These are phyloP conservation scores for Cynodonichthys magdalenae DNA, from an alignment of 2,797 vertebrate species.

Conservation along the genomic window DNA sequence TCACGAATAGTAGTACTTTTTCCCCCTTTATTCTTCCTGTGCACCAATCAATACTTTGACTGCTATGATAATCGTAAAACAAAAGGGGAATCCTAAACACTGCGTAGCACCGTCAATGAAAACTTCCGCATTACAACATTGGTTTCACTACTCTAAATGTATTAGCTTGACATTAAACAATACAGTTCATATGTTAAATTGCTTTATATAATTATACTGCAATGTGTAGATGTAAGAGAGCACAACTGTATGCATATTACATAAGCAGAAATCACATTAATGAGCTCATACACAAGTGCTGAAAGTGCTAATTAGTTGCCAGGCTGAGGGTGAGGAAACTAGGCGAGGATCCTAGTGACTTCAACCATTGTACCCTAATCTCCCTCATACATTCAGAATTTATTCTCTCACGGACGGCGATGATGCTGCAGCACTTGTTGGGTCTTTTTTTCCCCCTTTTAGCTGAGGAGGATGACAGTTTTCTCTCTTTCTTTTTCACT, in stretches of 20 bases:
- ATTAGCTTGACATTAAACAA: constrained; percentile 62
- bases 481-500: constrained; percentile 30
- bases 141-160: constrained; percentile 44
- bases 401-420: constrained; percentile 68
- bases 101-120: constrained; percentile 23
- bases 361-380: constrained; percentile 79
- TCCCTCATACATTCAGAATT: constrained; percentile 79
- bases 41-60: constrained; percentile 61
- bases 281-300: constrained; percentile 79
- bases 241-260: constrained; percentile 61
- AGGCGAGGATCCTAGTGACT: constrained; percentile 75
- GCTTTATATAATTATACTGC: constrained; percentile 67
- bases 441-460: constrained; percentile 62
- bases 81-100: constrained; percentile 44
- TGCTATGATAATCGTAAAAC: constrained; percentile 71
- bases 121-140: constrained; percentile 51
- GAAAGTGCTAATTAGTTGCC: constrained; percentile 82
- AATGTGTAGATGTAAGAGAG: constrained; percentile 45
- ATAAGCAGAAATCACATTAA: constrained; percentile 78
- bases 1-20: not conserved
- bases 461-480: constrained; percentile 62
- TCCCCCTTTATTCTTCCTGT: not conserved
- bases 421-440: constrained; percentile 66
- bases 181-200: constrained; percentile 55
- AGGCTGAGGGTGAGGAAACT: constrained; percentile 74